These are phyloP conservation scores for Prolemur simus DNA, from an alignment of 2,113 vertebrate species.

Conservation along the genomic window DNA sequence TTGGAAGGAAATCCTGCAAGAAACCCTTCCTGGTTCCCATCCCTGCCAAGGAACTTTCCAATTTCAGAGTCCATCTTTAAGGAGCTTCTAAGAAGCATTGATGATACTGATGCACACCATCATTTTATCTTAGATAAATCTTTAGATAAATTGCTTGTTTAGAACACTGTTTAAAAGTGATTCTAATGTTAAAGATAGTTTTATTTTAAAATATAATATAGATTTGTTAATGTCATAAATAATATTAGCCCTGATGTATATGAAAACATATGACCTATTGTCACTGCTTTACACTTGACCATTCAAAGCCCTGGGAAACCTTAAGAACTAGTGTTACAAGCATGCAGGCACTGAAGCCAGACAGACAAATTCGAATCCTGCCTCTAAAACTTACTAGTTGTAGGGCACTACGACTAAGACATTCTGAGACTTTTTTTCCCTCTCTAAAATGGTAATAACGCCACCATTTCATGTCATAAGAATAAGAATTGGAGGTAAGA, in stretches of 20 bases:
- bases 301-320: not conserved
- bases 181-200: not conserved
- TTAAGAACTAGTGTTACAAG: not conserved
- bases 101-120: not conserved
- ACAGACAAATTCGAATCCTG: not conserved
- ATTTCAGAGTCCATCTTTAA: slow-evolving; percentile 5
- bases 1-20: not conserved
- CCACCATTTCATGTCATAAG: not conserved
- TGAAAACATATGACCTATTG: not conserved
- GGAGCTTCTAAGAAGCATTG: not conserved
- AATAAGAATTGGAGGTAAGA: not conserved
- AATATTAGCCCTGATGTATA: not conserved
- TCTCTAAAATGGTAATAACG: not conserved
- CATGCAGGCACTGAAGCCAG: not conserved
- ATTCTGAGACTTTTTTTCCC: not conserved
- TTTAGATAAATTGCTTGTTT: not conserved
- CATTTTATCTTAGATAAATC: not conserved
- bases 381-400: not conserved
- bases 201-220: not conserved
- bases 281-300: not conserved
- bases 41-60: not conserved
- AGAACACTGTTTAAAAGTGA: not conserved
- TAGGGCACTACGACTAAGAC: not conserved
- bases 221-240: not conserved
- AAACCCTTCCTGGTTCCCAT: not conserved